Conservation (phyloP, 2,888 invertebrate species). For the Tanypteryx hageni region DNA sequence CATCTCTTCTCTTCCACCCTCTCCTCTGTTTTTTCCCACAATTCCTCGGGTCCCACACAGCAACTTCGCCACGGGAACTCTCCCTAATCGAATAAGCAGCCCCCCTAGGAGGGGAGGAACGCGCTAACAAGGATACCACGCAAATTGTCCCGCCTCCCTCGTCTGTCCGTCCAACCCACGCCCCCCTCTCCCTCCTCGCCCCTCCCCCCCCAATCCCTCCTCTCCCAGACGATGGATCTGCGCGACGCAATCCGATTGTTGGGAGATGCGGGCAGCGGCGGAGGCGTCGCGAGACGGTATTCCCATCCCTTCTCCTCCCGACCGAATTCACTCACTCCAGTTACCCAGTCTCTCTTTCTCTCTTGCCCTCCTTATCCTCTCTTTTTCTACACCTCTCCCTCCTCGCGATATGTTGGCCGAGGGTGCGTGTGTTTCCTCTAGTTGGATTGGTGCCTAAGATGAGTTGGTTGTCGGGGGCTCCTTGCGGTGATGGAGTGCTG, state of each 20-base stretch:
- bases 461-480: background rate
- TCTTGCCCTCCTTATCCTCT: background rate
- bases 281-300: background rate
- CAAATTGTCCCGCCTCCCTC: slow-evolving; percentile 6
- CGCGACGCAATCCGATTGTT: slow-evolving; percentile 48
- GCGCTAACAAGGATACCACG: slow-evolving; percentile 34
- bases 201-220: background rate
- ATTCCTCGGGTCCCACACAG: slow-evolving; percentile 20
- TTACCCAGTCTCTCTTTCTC: background rate
- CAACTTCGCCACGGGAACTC: slow-evolving; percentile 15
- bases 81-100: slow-evolving; percentile 56
- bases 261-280: slow-evolving; percentile 20
- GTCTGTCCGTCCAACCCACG: background rate
- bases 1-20: background rate
- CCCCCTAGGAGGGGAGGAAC: slow-evolving; percentile 22
- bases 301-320: background rate
- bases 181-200: background rate
- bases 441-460: background rate
- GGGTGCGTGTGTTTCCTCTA: slow-evolving; percentile 3
- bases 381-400: background rate
- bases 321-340: background rate
- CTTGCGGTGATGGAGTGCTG: slow-evolving; percentile 3
- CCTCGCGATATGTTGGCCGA: background rate
- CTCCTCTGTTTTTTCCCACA: background rate
- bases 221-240: slow-evolving; percentile 25